Base-by-base conservation (phyloP, 2,888 invertebrate species). In the Temnothorax ravouxi region DNA sequence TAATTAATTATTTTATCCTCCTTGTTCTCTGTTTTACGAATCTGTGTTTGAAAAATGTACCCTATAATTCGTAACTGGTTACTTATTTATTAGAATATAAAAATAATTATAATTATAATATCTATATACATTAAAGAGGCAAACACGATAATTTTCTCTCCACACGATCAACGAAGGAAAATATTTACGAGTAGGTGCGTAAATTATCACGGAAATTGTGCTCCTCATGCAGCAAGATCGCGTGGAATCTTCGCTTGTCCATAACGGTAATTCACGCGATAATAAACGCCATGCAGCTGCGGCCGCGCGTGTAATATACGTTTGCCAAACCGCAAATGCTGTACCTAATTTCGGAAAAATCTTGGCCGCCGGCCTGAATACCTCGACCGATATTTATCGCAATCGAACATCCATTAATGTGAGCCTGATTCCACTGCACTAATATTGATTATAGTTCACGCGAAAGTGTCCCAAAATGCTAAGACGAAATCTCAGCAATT, bases 311-410 rank as follows among this genome's bases (percentile, higher is more conserved):
- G 76, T 88, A 88, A 89, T 91, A 89, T 91, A 89, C 88, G 91
- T 91, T 90, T 91, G 93, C 93, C 93, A 93, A 93, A 88, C 94
- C 94, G 87, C 93, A 92, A 91, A 92, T 88, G 89, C 87, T 6
- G 86, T 69, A 29, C 29, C 29, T 29, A 44, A 80, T 83, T 84
- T 81, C 52, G 74, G 86, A 92, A 93, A 93, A 93, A 91, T 91
- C 91, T 93, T 93, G 93, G 93, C 93, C 87, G 81, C 85, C 85
- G 85, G 91, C 92, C 92, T 90, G 88, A 88, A 44, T 77, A 84
- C 83, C 84, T 69, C 87, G 44, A 38, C 50, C 56, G 61, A 47
- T 84, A 86, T 90, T 87, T 89, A 84, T 79, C 84, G 83, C 62
- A 66, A 72, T 80, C 67, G 56, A 76, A 50, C 66, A 34, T n/a